Evolutionary conservation across 2,888 invertebrate genomes (phyloP), one percentile per base, ranked within the genome.

Genomic region (Caenorhabditis japonica): DNA sequence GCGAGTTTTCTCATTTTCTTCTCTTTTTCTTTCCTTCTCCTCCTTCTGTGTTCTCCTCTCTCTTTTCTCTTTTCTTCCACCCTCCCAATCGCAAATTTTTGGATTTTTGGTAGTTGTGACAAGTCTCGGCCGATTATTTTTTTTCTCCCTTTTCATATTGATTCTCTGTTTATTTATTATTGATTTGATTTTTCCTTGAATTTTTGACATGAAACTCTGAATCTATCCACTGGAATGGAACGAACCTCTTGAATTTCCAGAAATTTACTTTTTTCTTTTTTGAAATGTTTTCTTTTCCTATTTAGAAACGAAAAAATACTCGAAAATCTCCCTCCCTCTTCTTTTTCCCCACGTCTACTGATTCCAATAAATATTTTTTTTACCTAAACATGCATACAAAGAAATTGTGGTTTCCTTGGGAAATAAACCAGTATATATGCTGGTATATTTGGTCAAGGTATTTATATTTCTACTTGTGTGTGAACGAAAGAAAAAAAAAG

Each of bases 351-450:
- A 19, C 41, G 44, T 56, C 64, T 56, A 64, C 64, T 56, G 64
- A 64, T 64, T 64, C 64, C 64, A 64, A 62, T 56, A 34, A 56
- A 64, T 55, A 55, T 41, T 64, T 64, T 62, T 55, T 46, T 56
- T 47, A 49, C 27, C 41, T 5, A 15, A 49, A 49, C 15, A n/a
- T 10, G 3, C 10, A 3, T 13, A 43, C n/a, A n/a, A n/a, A n/a
- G n/a, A n/a, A n/a, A n/a, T n/a, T n/a, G n/a, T n/a, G 25, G 33
- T 64, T 55, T 64, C 46, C 39, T 5, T 21, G 30, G n/a, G 15
- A 15, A 47, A 23, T 43, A 30, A 64, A 64, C 64, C 64, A 64
- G 64, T 64, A 64, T 41, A 49, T 49, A 41, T 52, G 33, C 33
- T 36, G 43, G 38, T 49, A 33, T 64, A 41, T 56, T 56, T 64